Percentiles rank a stretch among this genome's conserved stretches.
Evolutionary conservation across 2,888 invertebrate species (phyloP).

Genomic region (Apantesis nais): DNA sequence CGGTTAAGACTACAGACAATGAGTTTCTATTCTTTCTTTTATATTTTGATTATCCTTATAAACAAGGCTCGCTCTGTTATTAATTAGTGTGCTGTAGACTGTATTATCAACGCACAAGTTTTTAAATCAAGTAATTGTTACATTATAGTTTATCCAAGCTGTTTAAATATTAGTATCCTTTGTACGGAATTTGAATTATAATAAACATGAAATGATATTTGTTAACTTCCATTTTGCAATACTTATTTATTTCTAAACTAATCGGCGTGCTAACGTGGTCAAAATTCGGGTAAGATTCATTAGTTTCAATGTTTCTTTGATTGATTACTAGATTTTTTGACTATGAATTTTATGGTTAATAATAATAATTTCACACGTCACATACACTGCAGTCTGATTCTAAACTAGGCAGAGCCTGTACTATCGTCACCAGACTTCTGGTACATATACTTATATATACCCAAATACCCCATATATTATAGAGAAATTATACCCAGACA

Average conservation of each 20-base stretch:
- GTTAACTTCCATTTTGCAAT: background rate
- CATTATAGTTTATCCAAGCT: background rate
- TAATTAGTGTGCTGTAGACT: background rate
- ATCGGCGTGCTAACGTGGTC: background rate
- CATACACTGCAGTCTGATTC: too few species aligned
- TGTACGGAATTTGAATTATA: background rate
- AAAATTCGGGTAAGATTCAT: background rate
- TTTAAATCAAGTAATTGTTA: conserved; percentile 2
- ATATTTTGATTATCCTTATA: background rate
- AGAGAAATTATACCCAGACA: too few species aligned
- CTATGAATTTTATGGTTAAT: too few species aligned
- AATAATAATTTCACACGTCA: too few species aligned
- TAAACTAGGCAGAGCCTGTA: too few species aligned
- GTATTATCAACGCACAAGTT: background rate
- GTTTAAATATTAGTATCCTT: background rate
- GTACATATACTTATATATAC: too few species aligned
- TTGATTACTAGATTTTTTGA: background rate
- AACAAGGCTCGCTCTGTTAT: background rate
- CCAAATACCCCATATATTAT: too few species aligned
- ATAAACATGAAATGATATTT: background rate
- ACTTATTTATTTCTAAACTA: background rate
- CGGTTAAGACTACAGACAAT: background rate
- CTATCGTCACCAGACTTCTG: too few species aligned
- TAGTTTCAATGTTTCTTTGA: background rate
- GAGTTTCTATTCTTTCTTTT: background rate